Evolutionary conservation across 2,797 vertebrate genomes (phyloP), one percentile per base, ranked within the genome.

Genomic region (Spinus pinus): DNA sequence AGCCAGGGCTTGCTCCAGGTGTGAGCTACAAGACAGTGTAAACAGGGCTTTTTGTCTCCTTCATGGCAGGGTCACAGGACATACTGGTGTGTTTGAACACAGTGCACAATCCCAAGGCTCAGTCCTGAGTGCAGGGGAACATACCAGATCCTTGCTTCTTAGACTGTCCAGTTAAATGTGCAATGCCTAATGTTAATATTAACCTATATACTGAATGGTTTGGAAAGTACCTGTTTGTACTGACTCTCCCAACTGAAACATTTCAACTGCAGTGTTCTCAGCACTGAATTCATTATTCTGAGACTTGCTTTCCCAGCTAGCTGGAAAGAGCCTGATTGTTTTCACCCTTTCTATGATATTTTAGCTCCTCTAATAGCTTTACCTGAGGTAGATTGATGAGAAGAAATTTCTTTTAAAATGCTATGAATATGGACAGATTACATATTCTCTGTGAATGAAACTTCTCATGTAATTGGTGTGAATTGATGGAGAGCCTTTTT

Each of bases 151-250:
- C 24, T 12, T 72, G 44, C 56, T 90, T 86, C 70, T 61, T 21
- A 60, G 73, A 11, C 18, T 13, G 30, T 11, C 71, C 78, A 58
- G 50, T 82, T 86, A 78, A 83, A 90, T 56, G 51, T 77, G 54
- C 80, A 90, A 33, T 79, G 60, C 62, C 70, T 70, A 60, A 84
- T 91, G 93, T 88, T 96, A 92, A 92, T 93, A 95, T 90, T 96
- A 93, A 94, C 88, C 85, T 88, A 72, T 81, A 81, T 71, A 86
- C 82, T 61, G 90, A 88, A 84, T 77, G 57, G 46, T 80, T 94
- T 86, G 83, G 91, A 67, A 94, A 79, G 80, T n/a, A 93, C 37
- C 44, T 91, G 46, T 90, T 88, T 74, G 67, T 90, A 88, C 62
- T 0, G 0, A 95, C 42, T 88, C 73, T 94, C 51, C 83, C 85